A percentile compares a stretch with the other conserved stretches of the same genome.
phyloP scores from a whole-genome alignment of 2,888 invertebrate species.

The Xestia xanthographa region DNA sequence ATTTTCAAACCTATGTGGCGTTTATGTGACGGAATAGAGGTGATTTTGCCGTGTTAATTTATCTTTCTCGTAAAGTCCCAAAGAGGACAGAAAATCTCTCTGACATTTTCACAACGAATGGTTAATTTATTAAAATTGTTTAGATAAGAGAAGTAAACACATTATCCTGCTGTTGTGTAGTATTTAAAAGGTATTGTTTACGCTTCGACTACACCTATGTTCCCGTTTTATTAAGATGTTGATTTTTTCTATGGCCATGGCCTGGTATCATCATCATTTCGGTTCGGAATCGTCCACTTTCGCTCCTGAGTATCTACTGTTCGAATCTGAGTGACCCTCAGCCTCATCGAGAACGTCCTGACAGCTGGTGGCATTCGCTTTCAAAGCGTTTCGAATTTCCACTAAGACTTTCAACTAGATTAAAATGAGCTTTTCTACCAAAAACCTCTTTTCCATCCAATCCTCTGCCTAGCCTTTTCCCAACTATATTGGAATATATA shows the following conservation, averaged over 20 bases:
- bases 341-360: background rate
- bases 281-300: background rate
- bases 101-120: slow-evolving; percentile 21
- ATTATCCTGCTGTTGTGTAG: background rate
- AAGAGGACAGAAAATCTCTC: slow-evolving; percentile 4
- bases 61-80: background rate
- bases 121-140: slow-evolving; percentile 30
- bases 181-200: background rate
- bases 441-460: background rate
- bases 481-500: background rate
- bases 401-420: background rate
- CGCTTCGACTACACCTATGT: background rate
- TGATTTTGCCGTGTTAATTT: background rate
- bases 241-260: background rate
- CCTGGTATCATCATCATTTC: background rate
- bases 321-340: background rate
- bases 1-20: background rate
- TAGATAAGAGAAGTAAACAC: slow-evolving; percentile 29
- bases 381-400: background rate
- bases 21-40: background rate
- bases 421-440: background rate
- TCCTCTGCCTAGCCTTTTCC: background rate
- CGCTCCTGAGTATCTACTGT: background rate
- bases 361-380: background rate
- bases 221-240: background rate